Evolutionary conservation across 2,888 invertebrate species (phyloP).

Genomic region (Bibio marci): DNA sequence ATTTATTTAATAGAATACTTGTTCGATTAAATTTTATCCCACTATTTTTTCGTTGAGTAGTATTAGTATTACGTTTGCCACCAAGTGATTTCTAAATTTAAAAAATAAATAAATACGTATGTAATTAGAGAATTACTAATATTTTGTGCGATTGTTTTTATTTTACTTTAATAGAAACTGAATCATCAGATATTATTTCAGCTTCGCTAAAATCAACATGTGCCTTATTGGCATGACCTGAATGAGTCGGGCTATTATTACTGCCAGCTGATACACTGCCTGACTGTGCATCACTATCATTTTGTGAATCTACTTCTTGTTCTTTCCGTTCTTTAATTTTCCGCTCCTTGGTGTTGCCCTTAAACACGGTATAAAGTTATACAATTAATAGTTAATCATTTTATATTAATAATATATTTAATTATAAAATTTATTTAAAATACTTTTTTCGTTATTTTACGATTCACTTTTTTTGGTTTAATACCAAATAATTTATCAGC

Average conservation of each 20-base stretch:
- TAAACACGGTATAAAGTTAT: background rate
- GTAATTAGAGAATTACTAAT: background rate
- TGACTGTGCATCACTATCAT: constrained; percentile 11
- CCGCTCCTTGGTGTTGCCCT: constrained; percentile 14
- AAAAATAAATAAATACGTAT: background rate
- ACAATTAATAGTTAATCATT: too few species aligned
- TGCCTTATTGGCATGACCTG: constrained; percentile 6
- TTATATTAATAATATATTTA: background rate
- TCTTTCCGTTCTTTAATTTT: constrained; percentile 15
- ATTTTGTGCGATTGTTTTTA: background rate
- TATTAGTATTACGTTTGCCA: constrained; percentile 1
- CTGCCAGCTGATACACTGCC: too few species aligned
- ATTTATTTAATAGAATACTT: constrained; percentile 26
- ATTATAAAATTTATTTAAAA: background rate
- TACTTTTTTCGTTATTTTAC: constrained; percentile 2
- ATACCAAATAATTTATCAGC: constrained; percentile 25
- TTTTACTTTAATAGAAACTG: constrained; percentile 2
- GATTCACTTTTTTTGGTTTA: background rate
- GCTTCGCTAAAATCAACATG: constrained; percentile 27
- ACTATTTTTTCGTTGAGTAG: constrained; percentile 12
- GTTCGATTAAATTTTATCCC: constrained; percentile 11
- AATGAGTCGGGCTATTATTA: constrained; percentile 7
- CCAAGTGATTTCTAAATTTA: background rate
- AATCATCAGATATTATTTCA: constrained; percentile 18
- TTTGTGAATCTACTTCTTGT: constrained; percentile 19